Evolutionary conservation across 2,113 vertebrate species (phyloP).

Genomic region (Thermophis baileyi): DNA sequence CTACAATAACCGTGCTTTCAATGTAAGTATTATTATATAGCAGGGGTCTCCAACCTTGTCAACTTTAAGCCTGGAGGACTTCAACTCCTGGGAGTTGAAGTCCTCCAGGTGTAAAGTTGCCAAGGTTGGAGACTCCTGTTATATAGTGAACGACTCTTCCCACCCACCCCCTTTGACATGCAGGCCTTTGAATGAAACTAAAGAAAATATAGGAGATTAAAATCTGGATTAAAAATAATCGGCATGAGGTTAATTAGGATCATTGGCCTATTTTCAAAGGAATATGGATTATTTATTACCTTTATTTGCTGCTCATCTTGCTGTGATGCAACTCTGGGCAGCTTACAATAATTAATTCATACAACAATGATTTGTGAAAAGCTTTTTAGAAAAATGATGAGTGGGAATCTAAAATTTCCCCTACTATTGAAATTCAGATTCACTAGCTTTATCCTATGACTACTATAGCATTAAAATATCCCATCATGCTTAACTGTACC

Average conservation of each 20-base stretch:
- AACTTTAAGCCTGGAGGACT: too few relatives aligned
- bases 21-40: not conserved
- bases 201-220: not conserved
- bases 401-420: not conserved
- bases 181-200: not conserved
- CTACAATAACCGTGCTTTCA: constrained; percentile 25
- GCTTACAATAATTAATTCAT: not conserved
- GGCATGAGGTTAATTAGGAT: not conserved
- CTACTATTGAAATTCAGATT: not conserved
- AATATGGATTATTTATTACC: not conserved
- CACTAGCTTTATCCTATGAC: too few relatives aligned
- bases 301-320: not conserved
- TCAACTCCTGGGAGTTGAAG: too few relatives aligned
- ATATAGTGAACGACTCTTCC: not conserved
- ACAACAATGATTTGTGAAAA: not conserved
- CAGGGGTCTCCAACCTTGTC: too few relatives aligned
- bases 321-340: not conserved
- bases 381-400: not conserved
- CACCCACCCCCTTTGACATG: not conserved
- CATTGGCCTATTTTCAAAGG: not conserved
- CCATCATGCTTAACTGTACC: not conserved
- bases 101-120: too few relatives aligned
- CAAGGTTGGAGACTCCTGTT: not conserved
- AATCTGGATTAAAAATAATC: not conserved
- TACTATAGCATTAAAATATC: not conserved